Evolutionary conservation across 1,140 invertebrate species (phyloP), one percentile per base, ranked within the genome.

Genomic region (Heliconius melpomene): DNA sequence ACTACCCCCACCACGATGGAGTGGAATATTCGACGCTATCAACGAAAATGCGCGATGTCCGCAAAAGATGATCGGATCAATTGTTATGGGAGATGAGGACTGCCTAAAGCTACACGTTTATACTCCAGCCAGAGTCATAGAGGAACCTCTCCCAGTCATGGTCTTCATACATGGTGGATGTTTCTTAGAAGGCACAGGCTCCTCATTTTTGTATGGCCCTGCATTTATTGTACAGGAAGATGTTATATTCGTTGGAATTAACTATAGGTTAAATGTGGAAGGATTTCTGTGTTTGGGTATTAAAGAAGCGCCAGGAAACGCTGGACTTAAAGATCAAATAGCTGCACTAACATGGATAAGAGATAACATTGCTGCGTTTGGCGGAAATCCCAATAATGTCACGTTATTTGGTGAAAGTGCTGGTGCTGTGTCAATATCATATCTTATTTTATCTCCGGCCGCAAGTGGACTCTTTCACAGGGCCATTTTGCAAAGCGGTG

Each of bases 61-160:
- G 3, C 93, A 94, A 82, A 85, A 81, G 71, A 83, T 90, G 77
- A n/a, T 88, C 5, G 86, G 86, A 8, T 73, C 84, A 23, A 50
- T 88, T 13, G 72, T 90, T 11, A 38, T 96, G 6, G 96, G 96
- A 26, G 95, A 94, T 54, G 97, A 97, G 84, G 97, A 98, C 92
- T 98, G 98, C 90, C 92, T 98, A 13, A 97, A 97, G 82, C 92
- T 98, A 5, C 98, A 98, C 88, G 95, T 98, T 13, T 98, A 97
- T 88, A 96, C 96, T 0, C 98, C 97, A 32, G 89, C 77, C 3
- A 75, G 79, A 3, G 23, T 57, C 0, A 70, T 74, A n/a, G 38
- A 73, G 60, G 26, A 81, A 18, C 78, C 88, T 46, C 84, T 93
- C 3, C 94, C 96, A 3, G 96, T 97, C 0, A 95, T 97, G 95